Base-by-base conservation (phyloP, 2,888 invertebrate genomes). In the Stramonita haemastoma region DNA sequence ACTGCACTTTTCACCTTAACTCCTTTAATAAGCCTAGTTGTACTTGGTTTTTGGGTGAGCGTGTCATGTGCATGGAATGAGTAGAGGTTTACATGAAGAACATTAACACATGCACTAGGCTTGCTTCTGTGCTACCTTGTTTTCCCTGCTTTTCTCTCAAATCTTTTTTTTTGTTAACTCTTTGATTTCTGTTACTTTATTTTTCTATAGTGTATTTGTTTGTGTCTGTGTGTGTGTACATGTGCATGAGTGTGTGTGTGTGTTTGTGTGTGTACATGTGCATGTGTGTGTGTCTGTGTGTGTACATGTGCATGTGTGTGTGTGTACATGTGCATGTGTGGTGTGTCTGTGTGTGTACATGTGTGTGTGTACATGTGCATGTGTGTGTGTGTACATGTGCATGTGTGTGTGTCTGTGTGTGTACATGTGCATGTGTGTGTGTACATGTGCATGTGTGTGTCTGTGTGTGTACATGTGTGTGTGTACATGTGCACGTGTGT, bases 321-420 rank as follows among this genome's bases (percentile, higher is more conserved):
- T 70, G 70, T 70, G 70, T 70, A 34, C 26, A 79, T 79, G 79
- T 79, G n/a, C n/a, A n/a, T n/a, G n/a, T n/a, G n/a, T n/a, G n/a
- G n/a, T n/a, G n/a, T n/a, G n/a, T n/a, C n/a, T 79, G 17, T 79
- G 79, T 32, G 34, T 79, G 79, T 79, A 32, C 34, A 79, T 79
- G 17, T 26, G 11, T 57, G 8, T 57, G 70, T 1, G 26, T n/a
- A 1, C 26, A 22, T 1, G 17, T 57, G 84, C 56, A 0, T 84
- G 56, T 84, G n/a, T 56, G 13, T 46, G 84, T 29, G n/a, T 84
- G 56, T 26, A 29, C 56, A 4, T 84, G 56, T 57, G 56, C 15
- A 15, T 84, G 84, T n/a, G n/a, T 57, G 29, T 57, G 57, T 57
- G n/a, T 84, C 11, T 84, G 84, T 84, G 77, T 77, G 32, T 22